phyloP scores from a whole-genome alignment of 2,113 vertebrate genomes.

The Arizona elegans region DNA sequence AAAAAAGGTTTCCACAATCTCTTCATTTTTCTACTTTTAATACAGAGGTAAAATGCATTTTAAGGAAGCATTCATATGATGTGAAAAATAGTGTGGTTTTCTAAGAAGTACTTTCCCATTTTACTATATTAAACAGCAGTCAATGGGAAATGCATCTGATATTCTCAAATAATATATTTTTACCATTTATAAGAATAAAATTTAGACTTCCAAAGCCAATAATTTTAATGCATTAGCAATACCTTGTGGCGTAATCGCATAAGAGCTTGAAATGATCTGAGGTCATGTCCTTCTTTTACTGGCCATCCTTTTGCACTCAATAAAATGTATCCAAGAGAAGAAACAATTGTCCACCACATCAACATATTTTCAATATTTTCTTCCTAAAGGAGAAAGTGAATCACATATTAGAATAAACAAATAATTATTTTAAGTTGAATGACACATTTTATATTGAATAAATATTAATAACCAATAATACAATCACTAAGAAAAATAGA shows the following conservation, averaged over 20 bases:
- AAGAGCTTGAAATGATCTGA: conserved; percentile 63
- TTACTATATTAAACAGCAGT: not conserved
- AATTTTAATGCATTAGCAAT: conserved; percentile 31
- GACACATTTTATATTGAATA: not conserved
- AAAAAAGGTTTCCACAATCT: not conserved
- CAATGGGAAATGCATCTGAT: not conserved
- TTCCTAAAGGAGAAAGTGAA: conserved; percentile 52
- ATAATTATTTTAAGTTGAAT: not conserved
- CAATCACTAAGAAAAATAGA: not conserved
- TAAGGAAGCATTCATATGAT: not conserved
- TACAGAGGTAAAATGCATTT: not conserved
- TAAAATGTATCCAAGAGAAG: conserved; percentile 68
- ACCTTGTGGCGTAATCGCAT: conserved; percentile 76
- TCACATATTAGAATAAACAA: not conserved
- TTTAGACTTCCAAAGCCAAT: not conserved
- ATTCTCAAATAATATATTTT: conserved; percentile 4
- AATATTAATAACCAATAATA: not conserved
- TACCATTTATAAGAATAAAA: not conserved
- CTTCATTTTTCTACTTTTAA: not conserved
- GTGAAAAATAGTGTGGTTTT: not conserved
- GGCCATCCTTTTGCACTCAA: conserved; percentile 68
- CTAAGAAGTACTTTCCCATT: not conserved
- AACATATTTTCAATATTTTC: conserved; percentile 65
- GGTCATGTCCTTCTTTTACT: conserved; percentile 63
- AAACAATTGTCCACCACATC: conserved; percentile 64